These are phyloP conservation scores for Trogon surrucura DNA, from an alignment of 2,113 vertebrate genomes.

Conservation along the genomic window DNA sequence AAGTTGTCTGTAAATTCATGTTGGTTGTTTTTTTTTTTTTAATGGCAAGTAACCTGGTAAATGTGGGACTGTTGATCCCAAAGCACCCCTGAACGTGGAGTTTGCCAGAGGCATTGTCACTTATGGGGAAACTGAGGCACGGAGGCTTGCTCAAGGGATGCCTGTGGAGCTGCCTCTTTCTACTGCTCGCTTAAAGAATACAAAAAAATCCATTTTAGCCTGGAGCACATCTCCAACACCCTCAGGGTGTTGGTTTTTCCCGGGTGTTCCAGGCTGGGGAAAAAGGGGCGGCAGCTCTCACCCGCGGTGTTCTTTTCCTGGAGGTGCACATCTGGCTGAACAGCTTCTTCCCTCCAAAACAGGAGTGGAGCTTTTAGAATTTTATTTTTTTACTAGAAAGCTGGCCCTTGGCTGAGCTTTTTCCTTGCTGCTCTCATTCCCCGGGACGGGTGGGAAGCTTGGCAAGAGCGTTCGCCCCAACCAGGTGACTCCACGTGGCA, in stretches of 20 bases:
- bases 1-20: not conserved
- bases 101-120: not conserved
- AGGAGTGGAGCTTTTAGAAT: not conserved
- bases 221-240: too few species aligned
- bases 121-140: not conserved
- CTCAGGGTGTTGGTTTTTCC: not conserved
- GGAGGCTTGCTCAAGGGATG: too few species aligned
- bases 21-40: not conserved
- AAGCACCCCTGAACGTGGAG: not conserved
- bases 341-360: not conserved
- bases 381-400: not conserved
- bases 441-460: not conserved
- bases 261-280: not conserved
- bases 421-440: not conserved
- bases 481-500: not conserved
- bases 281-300: not conserved
- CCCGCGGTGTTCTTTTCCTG: fast-evolving
- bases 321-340: not conserved
- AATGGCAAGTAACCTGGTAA: not conserved
- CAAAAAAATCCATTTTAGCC: too few species aligned
- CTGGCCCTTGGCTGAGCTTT: not conserved
- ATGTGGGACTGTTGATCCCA: not conserved
- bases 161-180: not conserved
- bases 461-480: not conserved
- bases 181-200: too few species aligned